Percentiles rank a stretch among this genome's conserved stretches.
These are phyloP conservation scores for Pocillopora grandis DNA, from an alignment of 92 coral and sea anemone genomes.

Conservation along the genomic window DNA sequence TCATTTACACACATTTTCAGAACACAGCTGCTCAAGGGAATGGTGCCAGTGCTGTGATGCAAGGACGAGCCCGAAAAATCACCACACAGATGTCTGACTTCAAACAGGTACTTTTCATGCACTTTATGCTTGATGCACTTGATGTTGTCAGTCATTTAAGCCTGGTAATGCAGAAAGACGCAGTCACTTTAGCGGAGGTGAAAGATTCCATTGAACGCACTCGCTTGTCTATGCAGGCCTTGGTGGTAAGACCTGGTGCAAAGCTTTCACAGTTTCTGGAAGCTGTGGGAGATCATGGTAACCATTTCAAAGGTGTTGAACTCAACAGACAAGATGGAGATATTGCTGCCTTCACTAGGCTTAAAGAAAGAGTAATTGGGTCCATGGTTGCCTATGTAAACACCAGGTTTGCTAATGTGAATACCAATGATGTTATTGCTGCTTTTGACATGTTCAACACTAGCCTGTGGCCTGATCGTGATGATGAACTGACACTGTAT, in stretches of 20 bases:
- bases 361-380: slow-evolving; percentile 41
- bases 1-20: slow-evolving; percentile 49
- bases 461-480: slow-evolving; percentile 42
- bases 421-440: slow-evolving; percentile 39
- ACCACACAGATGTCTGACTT: slow-evolving; percentile 57
- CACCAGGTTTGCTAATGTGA: slow-evolving; percentile 41
- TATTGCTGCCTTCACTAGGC: slow-evolving; percentile 39
- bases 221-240: slow-evolving; percentile 49
- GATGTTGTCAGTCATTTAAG: slow-evolving; percentile 49
- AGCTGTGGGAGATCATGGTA: slow-evolving; percentile 45
- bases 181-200: slow-evolving; percentile 60
- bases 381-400: slow-evolving; percentile 45
- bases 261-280: slow-evolving; percentile 54
- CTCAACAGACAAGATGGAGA: slow-evolving; percentile 48
- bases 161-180: slow-evolving; percentile 57
- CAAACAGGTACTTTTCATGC: too few relatives aligned
- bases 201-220: slow-evolving; percentile 48
- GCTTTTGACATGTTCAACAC: slow-evolving; percentile 42
- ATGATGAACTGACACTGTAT: slow-evolving; percentile 40
- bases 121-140: slow-evolving; percentile 39
- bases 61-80: slow-evolving; percentile 52
- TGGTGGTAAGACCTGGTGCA: slow-evolving; percentile 58
- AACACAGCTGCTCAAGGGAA: slow-evolving; percentile 51
- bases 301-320: slow-evolving; percentile 51
- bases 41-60: slow-evolving; percentile 60